Conservation (phyloP, 2,888 invertebrate genomes). For the Drymonia ruficornis region DNA sequence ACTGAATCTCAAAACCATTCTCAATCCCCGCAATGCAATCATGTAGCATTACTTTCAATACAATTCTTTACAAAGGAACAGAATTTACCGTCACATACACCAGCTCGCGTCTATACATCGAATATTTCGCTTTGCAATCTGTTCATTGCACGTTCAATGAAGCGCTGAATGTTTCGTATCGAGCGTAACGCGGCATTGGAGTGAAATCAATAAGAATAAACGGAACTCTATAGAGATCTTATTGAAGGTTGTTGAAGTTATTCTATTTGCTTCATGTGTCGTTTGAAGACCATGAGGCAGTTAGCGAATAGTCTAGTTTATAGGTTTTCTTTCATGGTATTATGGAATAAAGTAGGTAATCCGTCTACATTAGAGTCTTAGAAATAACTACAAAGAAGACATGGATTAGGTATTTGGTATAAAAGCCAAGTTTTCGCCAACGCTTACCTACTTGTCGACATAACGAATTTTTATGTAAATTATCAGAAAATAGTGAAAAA, state of each 20-base stretch:
- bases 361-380: too few species aligned
- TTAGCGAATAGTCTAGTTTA: background rate
- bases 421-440: too few species aligned
- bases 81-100: conserved; percentile 30
- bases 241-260: conserved; percentile 23
- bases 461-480: too few species aligned
- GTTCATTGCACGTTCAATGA: conserved; percentile 37
- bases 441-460: too few species aligned
- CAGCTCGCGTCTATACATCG: conserved; percentile 23
- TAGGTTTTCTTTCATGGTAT: too few species aligned
- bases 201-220: conserved; percentile 41
- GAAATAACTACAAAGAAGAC: too few species aligned
- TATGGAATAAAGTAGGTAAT: too few species aligned
- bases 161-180: conserved; percentile 17
- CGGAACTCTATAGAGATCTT: conserved; percentile 18
- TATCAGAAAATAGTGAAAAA: too few species aligned
- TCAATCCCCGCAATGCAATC: conserved; percentile 13
- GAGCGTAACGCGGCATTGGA: conserved; percentile 38
- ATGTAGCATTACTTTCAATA: conserved; percentile 35
- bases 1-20: background rate
- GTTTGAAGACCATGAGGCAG: conserved; percentile 17
- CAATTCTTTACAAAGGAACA: conserved; percentile 26
- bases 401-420: too few species aligned
- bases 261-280: conserved; percentile 37
- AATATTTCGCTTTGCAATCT: conserved; percentile 31